Evolutionary conservation across 2,113 vertebrate genomes (phyloP), one percentile per base, ranked within the genome.

Genomic region (Neoarius graeffei): DNA sequence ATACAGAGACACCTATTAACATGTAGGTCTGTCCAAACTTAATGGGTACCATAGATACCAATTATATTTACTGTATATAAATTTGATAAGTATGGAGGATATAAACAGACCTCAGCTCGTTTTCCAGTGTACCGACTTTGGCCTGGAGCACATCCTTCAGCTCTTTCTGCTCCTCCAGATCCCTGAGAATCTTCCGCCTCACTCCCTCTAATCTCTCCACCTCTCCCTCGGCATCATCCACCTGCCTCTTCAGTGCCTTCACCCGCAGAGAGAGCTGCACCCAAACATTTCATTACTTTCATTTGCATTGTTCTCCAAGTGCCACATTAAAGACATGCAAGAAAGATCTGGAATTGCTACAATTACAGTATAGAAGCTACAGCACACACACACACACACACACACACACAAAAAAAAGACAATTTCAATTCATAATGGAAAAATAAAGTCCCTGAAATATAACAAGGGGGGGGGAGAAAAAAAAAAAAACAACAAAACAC

Each of bases 131-230:
- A 19, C 94, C 94, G 89, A 98, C 87, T 83, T 97, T 97, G 85
- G 94, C 93, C 87, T 97, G 96, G 76, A 97, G 95, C 17, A 95
- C 95, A 73, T 98, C 97, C 2, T 96, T 96, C 35, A 95, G 92
- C 91, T 99, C 97, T 19, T 97, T 96, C 90, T 98, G 97, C 89
- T 99, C 98, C 92, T 99, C 97, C 92, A 98, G 86, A 57, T 99
- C 98, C 20, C 98, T 90, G 85, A 98, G 94, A 0, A 95, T 93
- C 92, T 99, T 99, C 89, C 97, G 96, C 80, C 97, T 95, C 48
- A 97, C 92, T 0, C 96, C 92, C 20, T 99, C 98, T 90, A 99
- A 90, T 1, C 98, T 94, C 95, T 99, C 98, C 20, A 99, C 97
- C 92, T 99, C 98, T 27, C 96, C 96, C 92, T 99, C 98, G 0